phyloP scores from a whole-genome alignment of 2,113 vertebrate genomes.

The Scomber scombrus region DNA sequence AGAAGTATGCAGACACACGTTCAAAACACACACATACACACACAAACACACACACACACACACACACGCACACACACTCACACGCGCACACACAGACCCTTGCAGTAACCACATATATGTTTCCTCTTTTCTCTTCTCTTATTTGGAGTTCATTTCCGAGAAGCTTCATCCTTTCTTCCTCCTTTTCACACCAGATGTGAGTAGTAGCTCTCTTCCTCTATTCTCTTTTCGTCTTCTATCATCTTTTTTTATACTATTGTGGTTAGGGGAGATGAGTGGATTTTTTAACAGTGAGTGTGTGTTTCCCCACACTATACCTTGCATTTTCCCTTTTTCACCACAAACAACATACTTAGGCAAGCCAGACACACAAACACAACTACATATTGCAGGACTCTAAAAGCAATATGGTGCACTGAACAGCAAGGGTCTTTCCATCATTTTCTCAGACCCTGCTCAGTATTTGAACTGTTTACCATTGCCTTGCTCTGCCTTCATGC shows the following conservation, averaged over 20 bases:
- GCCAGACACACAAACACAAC: background rate
- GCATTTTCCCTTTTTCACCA: slow-evolving; percentile 24
- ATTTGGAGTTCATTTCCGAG: slow-evolving; percentile 77
- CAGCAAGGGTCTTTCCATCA: too few relatives aligned
- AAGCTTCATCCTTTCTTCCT: slow-evolving; percentile 76
- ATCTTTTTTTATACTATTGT: slow-evolving; percentile 38
- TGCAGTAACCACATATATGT: slow-evolving; percentile 64
- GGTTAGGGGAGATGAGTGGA: slow-evolving; percentile 33
- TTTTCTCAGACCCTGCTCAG: background rate
- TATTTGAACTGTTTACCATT: background rate
- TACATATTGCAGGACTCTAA: background rate
- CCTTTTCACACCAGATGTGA: slow-evolving; percentile 79
- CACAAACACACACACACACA: slow-evolving; percentile 11
- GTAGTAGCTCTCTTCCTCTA: slow-evolving; percentile 53
- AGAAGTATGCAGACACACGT: slow-evolving; percentile 38
- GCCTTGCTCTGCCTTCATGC: background rate
- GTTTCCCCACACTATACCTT: background rate
- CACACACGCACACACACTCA: background rate
- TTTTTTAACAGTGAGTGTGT: background rate
- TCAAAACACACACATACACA: background rate
- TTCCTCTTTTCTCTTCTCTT: slow-evolving; percentile 80
- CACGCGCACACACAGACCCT: slow-evolving; percentile 41
- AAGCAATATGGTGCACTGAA: too few relatives aligned
- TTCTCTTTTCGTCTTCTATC: slow-evolving; percentile 29
- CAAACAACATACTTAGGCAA: background rate